Percentiles rank a stretch among this genome's conserved stretches.
phyloP scores from a whole-genome alignment of 2,797 vertebrate species.

The Gymnoscopelus microlampas region DNA sequence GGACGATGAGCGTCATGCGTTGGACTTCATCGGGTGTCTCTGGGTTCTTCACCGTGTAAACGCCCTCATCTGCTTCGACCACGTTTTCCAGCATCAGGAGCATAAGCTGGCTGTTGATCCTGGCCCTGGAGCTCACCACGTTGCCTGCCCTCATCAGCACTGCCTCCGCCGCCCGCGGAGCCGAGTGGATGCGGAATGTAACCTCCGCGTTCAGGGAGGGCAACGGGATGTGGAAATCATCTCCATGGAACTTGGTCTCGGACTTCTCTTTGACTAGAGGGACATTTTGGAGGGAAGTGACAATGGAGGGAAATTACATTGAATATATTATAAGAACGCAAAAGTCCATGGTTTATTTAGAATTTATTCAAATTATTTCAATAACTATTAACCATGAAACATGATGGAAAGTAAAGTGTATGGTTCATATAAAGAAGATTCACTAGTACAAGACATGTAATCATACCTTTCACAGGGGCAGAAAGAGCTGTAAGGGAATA shows the following conservation, averaged over 20 bases:
- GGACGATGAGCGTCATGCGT: slow-evolving; percentile 69
- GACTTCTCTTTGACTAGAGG: slow-evolving; percentile 47
- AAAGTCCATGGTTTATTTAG: no score
- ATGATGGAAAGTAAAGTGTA: slow-evolving; percentile 9
- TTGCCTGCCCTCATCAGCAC: slow-evolving; percentile 61
- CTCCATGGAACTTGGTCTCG: slow-evolving; percentile 65
- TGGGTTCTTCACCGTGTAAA: slow-evolving; percentile 73
- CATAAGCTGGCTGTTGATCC: slow-evolving; percentile 52
- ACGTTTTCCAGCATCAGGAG: slow-evolving; percentile 77
- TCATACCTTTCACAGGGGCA: slow-evolving; percentile 72
- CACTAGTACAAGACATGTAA: neutral
- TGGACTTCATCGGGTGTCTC: slow-evolving; percentile 45
- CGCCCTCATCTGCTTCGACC: slow-evolving; percentile 77
- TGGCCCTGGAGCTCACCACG: slow-evolving; percentile 54
- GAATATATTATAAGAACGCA: no score
- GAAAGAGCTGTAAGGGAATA: slow-evolving; percentile 62
- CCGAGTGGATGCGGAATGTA: slow-evolving; percentile 55
- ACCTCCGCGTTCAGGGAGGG: slow-evolving; percentile 53
- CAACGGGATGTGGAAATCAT: slow-evolving; percentile 78
- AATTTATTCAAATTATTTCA: no score
- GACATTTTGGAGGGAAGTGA: no score
- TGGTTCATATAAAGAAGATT: neutral
- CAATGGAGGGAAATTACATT: neutral
- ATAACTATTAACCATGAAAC: no score
- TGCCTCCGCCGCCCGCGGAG: slow-evolving; percentile 21